Evolutionary conservation across 2,113 vertebrate genomes (phyloP), one percentile per base, ranked within the genome.

Genomic region (Callorhinus ursinus): DNA sequence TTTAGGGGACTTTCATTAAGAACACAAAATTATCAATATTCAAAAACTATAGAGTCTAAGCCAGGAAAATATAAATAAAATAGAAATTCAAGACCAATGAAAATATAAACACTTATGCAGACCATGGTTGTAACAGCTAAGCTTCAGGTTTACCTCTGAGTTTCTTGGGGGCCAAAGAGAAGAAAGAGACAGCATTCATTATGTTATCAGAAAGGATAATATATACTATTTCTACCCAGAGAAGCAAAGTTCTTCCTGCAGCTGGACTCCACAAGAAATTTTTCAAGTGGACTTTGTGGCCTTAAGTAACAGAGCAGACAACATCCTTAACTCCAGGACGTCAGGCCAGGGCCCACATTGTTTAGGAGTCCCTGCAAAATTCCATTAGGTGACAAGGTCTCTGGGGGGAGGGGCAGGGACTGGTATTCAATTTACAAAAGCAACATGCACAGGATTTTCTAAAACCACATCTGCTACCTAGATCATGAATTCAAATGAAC

Each of bases 21-120:
- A 92, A 53, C 13, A 86, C 77, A 83, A 93, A 96, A 63, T 80
- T 86, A 90, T n/a, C 46, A 80, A 80, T 88, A 89, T 88, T 89
- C 24, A 83, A 86, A 84, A 94, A 77, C 49, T 31, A 87, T 7
- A 53, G 22, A 89, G 14, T 39, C 22, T 46, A 92, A 88, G 31
- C 24, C 59, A 94, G 65, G 24, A 89, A 90, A 79, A 31, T 57
- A 42, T 42, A 82, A 76, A 82, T 39, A 57, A 82, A 93, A 71
- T 51, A 49, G 53, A 92, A 57, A 94, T 72, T 90, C 28, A 72
- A 90, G 24, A 65, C 42, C 46, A 77, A 12, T 55, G 31, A 88
- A 90, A 93, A 79, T 79, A 55, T n/a, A 77, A 76, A 81, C 65
- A 59, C 51, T 36, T 19, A 55, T 6, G 33, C 22, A 87, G 28